Evolutionary conservation across 2,888 invertebrate genomes (phyloP).

Genomic region (Callinectes sapidus): DNA sequence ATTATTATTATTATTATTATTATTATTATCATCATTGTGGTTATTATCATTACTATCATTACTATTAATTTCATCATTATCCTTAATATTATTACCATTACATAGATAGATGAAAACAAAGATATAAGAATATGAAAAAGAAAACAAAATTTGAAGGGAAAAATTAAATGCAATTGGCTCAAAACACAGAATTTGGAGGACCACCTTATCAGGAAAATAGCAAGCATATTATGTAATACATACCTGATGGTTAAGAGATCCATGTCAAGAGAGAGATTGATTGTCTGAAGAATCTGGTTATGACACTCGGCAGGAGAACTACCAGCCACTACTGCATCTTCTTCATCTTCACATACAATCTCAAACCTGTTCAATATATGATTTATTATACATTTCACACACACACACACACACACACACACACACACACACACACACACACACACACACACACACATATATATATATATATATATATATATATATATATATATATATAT

Average conservation of each 20-base stretch:
- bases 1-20: too few species aligned
- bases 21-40: too few species aligned
- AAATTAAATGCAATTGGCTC: not conserved
- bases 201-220: not conserved
- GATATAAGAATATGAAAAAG: not conserved
- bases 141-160: not conserved
- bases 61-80: too few species aligned
- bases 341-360: conserved; percentile 83
- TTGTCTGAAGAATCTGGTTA: conserved; percentile 81
- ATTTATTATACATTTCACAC: not conserved
- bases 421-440: conserved; percentile 16
- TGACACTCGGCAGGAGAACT: conserved; percentile 85
- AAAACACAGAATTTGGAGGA: not conserved
- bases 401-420: not conserved
- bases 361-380: conserved; percentile 81
- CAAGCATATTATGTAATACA: not conserved
- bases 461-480: not conserved
- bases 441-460: not conserved
- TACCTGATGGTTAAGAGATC: conserved; percentile 79
- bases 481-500: too few species aligned
- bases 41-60: too few species aligned
- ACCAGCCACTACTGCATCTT: conserved; percentile 82
- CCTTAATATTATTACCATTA: not conserved
- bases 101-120: not conserved
- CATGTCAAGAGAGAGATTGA: conserved; percentile 79